phyloP scores from a whole-genome alignment of 1,140 invertebrate species.

The Mya arenaria region DNA sequence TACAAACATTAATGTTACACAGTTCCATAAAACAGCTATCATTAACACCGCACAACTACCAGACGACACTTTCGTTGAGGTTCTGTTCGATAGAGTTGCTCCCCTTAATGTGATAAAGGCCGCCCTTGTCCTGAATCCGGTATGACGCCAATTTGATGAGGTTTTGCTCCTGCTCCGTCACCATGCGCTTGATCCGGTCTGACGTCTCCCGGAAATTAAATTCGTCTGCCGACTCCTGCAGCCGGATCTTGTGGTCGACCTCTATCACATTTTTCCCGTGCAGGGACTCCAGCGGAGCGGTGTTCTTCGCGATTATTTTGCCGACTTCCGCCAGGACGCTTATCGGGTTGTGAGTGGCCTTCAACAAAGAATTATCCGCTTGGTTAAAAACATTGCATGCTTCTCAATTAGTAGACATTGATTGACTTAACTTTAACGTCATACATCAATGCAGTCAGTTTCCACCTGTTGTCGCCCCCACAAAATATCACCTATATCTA shows the following conservation, averaged over 20 bases:
- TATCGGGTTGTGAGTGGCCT: conserved; percentile 60
- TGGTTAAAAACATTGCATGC: no score
- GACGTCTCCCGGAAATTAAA: conserved; percentile 71
- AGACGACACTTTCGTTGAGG: conserved; percentile 71
- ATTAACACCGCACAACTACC: no score
- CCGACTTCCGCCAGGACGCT: conserved; percentile 69
- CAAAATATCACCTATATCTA: no score
- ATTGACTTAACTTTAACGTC: no score
- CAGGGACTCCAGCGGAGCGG: conserved; percentile 69
- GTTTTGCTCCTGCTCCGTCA: conserved; percentile 71
- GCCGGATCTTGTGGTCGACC: conserved; percentile 73
- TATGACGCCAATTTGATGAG: conserved; percentile 71
- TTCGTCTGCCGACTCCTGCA: conserved; percentile 69
- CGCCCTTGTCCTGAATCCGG: conserved; percentile 74
- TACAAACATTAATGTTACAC: no score
- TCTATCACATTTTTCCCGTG: conserved; percentile 78
- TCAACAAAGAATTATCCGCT: no score
- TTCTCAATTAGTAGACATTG: no score
- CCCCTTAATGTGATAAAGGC: conserved; percentile 74
- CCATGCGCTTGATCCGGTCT: conserved; percentile 69
- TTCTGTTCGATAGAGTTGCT: conserved; percentile 69
- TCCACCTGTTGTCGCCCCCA: no score
- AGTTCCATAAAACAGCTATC: no score
- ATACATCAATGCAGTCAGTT: no score
- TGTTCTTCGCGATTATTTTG: conserved; percentile 73